Percentiles rank a stretch among this genome's conserved stretches.
phyloP scores from a whole-genome alignment of 2,888 invertebrate species.

The Oasisia sp. region DNA sequence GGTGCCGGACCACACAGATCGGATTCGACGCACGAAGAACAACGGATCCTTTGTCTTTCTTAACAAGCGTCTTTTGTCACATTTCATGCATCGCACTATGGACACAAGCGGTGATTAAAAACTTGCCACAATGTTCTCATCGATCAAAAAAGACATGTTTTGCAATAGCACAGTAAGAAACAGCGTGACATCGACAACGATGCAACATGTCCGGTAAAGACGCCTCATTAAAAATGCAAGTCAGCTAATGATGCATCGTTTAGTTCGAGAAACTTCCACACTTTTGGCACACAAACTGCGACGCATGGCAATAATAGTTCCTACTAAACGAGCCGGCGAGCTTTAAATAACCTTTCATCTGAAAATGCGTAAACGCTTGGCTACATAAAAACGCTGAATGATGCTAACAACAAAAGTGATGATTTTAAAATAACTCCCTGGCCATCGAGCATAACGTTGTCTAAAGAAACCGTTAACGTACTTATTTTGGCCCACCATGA shows the following conservation, averaged over 20 bases:
- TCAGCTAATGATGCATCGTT: neutral
- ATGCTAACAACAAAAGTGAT: neutral
- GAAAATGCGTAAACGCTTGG: neutral
- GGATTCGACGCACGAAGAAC: neutral
- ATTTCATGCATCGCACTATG: neutral
- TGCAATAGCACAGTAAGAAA: neutral
- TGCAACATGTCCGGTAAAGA: neutral
- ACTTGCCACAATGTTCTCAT: neutral
- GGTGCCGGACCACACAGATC: neutral
- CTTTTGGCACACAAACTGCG: neutral
- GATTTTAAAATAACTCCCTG: neutral
- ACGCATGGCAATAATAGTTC: neutral
- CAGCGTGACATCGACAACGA: neutral
- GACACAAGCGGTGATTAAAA: constrained; percentile 7
- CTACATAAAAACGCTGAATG: neutral
- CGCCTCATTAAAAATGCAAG: constrained; percentile 9
- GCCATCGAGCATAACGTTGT: neutral
- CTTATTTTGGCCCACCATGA: neutral
- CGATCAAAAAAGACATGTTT: neutral
- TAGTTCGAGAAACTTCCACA: neutral
- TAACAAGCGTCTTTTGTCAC: neutral
- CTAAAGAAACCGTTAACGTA: neutral
- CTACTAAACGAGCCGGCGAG: neutral
- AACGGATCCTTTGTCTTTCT: neutral
- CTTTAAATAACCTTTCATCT: constrained; percentile 17